Percentiles rank a stretch among this genome's conserved stretches.
Conservation (phyloP, 2,888 invertebrate genomes). For the Phoenoteleia sp. region DNA sequence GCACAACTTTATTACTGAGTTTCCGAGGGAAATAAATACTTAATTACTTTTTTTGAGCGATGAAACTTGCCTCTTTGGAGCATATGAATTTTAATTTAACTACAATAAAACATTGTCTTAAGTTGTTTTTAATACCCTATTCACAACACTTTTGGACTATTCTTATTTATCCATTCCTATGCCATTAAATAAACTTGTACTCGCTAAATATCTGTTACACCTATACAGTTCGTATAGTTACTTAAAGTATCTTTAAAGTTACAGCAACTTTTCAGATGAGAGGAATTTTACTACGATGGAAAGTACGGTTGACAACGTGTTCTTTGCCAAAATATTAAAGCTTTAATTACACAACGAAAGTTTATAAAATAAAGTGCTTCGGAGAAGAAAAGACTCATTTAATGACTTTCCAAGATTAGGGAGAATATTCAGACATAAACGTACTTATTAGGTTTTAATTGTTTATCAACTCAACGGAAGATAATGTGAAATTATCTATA, state of each 20-base stretch:
- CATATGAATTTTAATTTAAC: background rate
- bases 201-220: background rate
- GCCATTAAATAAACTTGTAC: conserved; percentile 8
- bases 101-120: background rate
- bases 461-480: too few species aligned
- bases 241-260: too few species aligned
- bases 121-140: background rate
- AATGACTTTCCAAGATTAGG: conserved; percentile 14
- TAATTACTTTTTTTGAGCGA: conserved; percentile 5
- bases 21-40: conserved; percentile 11
- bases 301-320: conserved; percentile 11
- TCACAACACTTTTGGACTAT: background rate
- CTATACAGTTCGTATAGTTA: too few species aligned
- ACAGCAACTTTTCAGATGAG: too few species aligned
- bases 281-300: conserved; percentile 17
- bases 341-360: conserved; percentile 10
- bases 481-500: too few species aligned
- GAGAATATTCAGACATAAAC: too few species aligned
- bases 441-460: too few species aligned
- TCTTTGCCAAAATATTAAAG: conserved; percentile 25
- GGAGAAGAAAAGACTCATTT: conserved; percentile 12
- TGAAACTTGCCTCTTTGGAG: background rate
- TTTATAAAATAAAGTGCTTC: conserved; percentile 19
- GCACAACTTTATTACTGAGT: background rate
- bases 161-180: background rate